Conservation (phyloP, 1,140 invertebrate genomes). For the Sarcophaga bullata region DNA sequence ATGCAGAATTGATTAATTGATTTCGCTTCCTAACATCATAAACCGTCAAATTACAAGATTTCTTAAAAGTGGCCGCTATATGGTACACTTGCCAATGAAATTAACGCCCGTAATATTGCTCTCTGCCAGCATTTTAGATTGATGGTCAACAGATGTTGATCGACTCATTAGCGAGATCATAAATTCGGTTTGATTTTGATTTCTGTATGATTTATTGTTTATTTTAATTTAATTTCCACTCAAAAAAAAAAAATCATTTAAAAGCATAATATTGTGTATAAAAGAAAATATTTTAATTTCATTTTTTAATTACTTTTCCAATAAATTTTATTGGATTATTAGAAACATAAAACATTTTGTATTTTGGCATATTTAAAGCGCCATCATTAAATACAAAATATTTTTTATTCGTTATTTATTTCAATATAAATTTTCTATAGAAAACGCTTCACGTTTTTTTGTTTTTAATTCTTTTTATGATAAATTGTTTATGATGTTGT, state of each 20-base stretch:
- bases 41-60: too few species aligned
- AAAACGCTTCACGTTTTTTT: not conserved
- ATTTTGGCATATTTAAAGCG: not conserved
- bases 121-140: not conserved
- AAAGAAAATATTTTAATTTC: not conserved
- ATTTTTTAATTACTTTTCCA: not conserved
- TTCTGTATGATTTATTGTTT: not conserved
- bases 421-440: not conserved
- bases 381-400: not conserved
- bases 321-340: not conserved
- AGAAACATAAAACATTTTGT: conserved; percentile 9
- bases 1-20: too few species aligned
- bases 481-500: conserved; percentile 7
- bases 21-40: too few species aligned
- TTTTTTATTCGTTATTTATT: not conserved
- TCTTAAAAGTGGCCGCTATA: too few species aligned
- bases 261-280: too few species aligned
- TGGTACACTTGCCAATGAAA: too few species aligned
- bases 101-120: too few species aligned
- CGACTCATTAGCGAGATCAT: not conserved
- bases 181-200: not conserved
- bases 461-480: not conserved
- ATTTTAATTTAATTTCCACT: too few species aligned
- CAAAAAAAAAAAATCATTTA: too few species aligned
- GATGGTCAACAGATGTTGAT: not conserved